Evolutionary conservation across 2,888 invertebrate genomes (phyloP).

Genomic region (Norana najaformis): DNA sequence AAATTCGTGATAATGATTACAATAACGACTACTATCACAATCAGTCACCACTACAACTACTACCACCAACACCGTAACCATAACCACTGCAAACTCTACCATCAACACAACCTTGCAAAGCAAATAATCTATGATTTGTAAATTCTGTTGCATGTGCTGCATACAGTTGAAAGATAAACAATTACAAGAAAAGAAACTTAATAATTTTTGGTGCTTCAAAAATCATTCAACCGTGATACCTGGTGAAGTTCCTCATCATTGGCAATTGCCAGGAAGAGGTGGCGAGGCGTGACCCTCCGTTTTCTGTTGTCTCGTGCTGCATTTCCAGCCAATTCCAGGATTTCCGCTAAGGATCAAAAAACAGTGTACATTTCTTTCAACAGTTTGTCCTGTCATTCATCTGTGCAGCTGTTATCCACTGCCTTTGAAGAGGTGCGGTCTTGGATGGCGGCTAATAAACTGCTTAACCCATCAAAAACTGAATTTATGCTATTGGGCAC

Average conservation of each 20-base stretch:
- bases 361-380: too few species aligned
- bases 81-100: neutral
- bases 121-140: too few species aligned
- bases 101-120: too few species aligned
- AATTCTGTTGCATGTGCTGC: neutral
- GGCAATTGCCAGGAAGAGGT: slow-evolving; percentile 65
- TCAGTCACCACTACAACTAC: too few species aligned
- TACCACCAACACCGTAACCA: neutral
- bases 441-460: too few species aligned
- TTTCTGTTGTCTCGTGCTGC: slow-evolving; percentile 65
- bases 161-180: neutral
- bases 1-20: too few species aligned
- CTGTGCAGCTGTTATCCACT: too few species aligned
- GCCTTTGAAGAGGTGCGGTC: too few species aligned
- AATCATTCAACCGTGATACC: slow-evolving; percentile 50
- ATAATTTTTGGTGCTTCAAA: neutral
- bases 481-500: too few species aligned
- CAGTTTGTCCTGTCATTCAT: too few species aligned
- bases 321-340: slow-evolving; percentile 66
- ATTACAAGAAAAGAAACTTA: neutral
- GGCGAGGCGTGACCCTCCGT: slow-evolving; percentile 64
- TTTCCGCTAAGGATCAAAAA: slow-evolving; percentile 61
- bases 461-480: too few species aligned
- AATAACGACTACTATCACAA: too few species aligned
- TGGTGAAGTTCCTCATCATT: slow-evolving; percentile 66